Evolutionary conservation across 2,888 invertebrate species (phyloP).

Genomic region (Acrobasis consociella): DNA sequence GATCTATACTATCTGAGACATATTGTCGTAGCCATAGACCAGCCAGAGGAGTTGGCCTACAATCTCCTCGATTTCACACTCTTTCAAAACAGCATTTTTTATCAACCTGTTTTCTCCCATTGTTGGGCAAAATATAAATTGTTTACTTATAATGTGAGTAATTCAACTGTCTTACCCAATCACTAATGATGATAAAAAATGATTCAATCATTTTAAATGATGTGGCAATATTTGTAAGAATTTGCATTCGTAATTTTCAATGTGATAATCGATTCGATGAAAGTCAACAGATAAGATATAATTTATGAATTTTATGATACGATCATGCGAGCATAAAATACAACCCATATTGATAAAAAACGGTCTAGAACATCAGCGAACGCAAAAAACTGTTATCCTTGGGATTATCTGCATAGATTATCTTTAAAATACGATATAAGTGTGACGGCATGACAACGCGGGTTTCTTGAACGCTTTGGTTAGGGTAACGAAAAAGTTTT

Average conservation of each 20-base stretch:
- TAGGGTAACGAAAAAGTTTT: too few relatives aligned
- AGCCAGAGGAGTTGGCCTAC: too few relatives aligned
- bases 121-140: not conserved
- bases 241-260: constrained; percentile 1
- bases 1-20: too few relatives aligned
- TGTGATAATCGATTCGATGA: constrained; percentile 1
- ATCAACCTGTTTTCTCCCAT: too few relatives aligned
- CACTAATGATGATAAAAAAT: constrained; percentile 2
- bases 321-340: not conserved
- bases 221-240: not conserved
- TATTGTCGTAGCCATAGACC: too few relatives aligned
- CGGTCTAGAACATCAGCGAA: not conserved
- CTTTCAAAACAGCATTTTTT: too few relatives aligned
- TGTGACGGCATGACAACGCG: too few relatives aligned
- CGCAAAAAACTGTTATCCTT: too few relatives aligned
- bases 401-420: too few relatives aligned
- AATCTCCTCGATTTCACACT: too few relatives aligned
- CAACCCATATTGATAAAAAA: not conserved
- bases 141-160: not conserved
- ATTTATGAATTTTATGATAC: not conserved
- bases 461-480: too few relatives aligned
- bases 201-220: not conserved
- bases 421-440: too few relatives aligned
- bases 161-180: not conserved
- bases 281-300: constrained; percentile 9